Base-by-base conservation (phyloP, 2,888 invertebrate species). In the Orthonychiurus folsomi region DNA sequence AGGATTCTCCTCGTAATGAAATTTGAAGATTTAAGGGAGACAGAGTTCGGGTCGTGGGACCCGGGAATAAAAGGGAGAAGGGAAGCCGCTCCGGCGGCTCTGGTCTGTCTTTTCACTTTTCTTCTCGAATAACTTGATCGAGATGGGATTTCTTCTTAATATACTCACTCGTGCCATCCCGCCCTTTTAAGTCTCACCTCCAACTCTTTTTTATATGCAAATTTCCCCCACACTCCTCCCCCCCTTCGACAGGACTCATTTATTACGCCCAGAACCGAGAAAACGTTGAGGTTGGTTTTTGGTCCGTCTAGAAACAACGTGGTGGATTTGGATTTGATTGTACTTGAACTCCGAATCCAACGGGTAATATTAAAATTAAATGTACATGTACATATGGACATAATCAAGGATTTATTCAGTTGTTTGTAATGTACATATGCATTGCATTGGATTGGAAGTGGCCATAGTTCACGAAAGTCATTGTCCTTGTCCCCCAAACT, bases 1-100 rank as follows among this genome's bases (percentile, higher is more conserved):
- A 59, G 65, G 62, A 62, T 62, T 55, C 50, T 37, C n/a, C 62
- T 62, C 37, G 5, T 65, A 65, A 65, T 65, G 65, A 65, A 65
- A 65, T 59, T 65, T 63, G 58, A 63, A 63, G 65, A 65, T 63
- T 65, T 63, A 65, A 62, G 25, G 37, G 9, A 64, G 62, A 56
- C 56, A 56, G 20, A 21, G 37, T 37, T 37, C 15, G 37, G 37
- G n/a, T n/a, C n/a, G n/a, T n/a, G n/a, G n/a, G n/a, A n/a, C n/a
- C n/a, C n/a, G 28, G 23, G 54, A 47, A 20, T 59, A 56, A 50
- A 54, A 28, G 37, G 50, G 3, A 55, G 24, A 21, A 47, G 53
- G 18, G 37, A 25, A 47, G 21, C n/a, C n/a, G n/a, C n/a, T n/a
- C n/a, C n/a, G n/a, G n/a, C n/a, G n/a, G n/a, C n/a, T n/a, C n/a